A percentile compares a stretch with the other conserved stretches of the same genome.
Conservation (phyloP, 2,888 invertebrate genomes). For the Chymomyza caudatula region DNA sequence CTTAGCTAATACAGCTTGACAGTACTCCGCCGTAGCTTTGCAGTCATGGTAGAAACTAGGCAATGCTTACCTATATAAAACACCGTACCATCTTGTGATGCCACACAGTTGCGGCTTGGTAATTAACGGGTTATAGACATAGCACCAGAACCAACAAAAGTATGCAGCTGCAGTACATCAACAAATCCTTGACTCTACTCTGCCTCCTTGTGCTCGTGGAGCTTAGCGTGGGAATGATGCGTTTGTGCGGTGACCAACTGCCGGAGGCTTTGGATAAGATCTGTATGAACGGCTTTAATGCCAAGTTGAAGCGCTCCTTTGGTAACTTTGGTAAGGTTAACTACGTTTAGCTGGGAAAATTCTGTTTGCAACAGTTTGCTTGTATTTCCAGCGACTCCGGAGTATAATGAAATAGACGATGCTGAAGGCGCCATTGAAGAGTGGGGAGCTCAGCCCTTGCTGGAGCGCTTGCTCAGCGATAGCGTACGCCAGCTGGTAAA, state of each 20-base stretch:
- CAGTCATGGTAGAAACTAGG: background rate
- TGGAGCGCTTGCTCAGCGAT: slow-evolving; percentile 42
- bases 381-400: slow-evolving; percentile 23
- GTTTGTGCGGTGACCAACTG: slow-evolving; percentile 53
- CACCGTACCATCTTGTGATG: background rate
- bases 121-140: slow-evolving; percentile 7
- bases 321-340: slow-evolving; percentile 21
- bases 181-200: slow-evolving; percentile 22
- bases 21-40: slow-evolving; percentile 27
- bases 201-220: slow-evolving; percentile 27
- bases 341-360: background rate
- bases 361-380: background rate
- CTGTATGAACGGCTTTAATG: slow-evolving; percentile 57
- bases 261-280: slow-evolving; percentile 42
- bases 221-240: slow-evolving; percentile 22
- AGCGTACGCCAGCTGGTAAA: slow-evolving; percentile 44
- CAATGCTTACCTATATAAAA: slow-evolving; percentile 42
- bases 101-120: slow-evolving; percentile 39
- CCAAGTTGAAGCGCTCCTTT: slow-evolving; percentile 44
- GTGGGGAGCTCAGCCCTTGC: slow-evolving; percentile 33
- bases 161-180: slow-evolving; percentile 25
- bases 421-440: slow-evolving; percentile 11
- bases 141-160: background rate
- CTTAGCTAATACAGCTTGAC: slow-evolving; percentile 51
- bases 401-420: slow-evolving; percentile 38